Conservation (phyloP, 2,888 invertebrate genomes). For the Philaethria dido region DNA sequence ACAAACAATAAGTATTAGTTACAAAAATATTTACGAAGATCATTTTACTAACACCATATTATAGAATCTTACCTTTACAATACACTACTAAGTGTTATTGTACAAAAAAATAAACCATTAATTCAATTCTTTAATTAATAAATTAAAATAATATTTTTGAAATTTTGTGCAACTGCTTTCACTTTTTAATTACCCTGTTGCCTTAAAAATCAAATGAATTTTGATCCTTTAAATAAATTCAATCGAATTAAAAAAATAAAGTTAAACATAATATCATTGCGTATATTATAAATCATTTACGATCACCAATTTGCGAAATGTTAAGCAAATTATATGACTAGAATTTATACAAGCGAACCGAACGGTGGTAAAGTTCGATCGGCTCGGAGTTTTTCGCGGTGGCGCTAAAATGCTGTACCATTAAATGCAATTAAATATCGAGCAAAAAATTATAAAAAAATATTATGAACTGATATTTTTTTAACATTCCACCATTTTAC, state of each 20-base stretch:
- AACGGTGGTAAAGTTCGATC: slow-evolving; percentile 5
- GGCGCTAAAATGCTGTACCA: slow-evolving; percentile 8
- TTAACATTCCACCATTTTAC: slow-evolving; percentile 2
- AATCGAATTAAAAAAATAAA: slow-evolving; percentile 26
- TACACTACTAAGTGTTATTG: neutral
- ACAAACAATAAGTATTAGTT: neutral
- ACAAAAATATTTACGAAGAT: slow-evolving; percentile 28
- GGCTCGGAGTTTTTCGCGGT: neutral
- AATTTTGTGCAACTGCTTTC: slow-evolving; percentile 27
- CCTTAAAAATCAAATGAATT: slow-evolving; percentile 32
- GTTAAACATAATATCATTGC: slow-evolving; percentile 42
- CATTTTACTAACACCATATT: slow-evolving; percentile 12
- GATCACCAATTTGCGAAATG: slow-evolving; percentile 55
- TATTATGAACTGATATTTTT: neutral
- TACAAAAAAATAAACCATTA: neutral
- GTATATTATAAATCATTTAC: slow-evolving; percentile 23
- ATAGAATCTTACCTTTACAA: neutral
- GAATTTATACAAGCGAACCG: slow-evolving; percentile 53
- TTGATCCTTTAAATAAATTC: slow-evolving; percentile 19
- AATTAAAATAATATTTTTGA: slow-evolving; percentile 15
- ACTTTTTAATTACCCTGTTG: slow-evolving; percentile 45
- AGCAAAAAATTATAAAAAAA: neutral
- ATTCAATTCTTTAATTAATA: neutral
- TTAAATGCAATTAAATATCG: slow-evolving; percentile 14
- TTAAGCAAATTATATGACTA: slow-evolving; percentile 74